phyloP scores from a whole-genome alignment of 1,140 invertebrate species.

The Zophobas morio region DNA sequence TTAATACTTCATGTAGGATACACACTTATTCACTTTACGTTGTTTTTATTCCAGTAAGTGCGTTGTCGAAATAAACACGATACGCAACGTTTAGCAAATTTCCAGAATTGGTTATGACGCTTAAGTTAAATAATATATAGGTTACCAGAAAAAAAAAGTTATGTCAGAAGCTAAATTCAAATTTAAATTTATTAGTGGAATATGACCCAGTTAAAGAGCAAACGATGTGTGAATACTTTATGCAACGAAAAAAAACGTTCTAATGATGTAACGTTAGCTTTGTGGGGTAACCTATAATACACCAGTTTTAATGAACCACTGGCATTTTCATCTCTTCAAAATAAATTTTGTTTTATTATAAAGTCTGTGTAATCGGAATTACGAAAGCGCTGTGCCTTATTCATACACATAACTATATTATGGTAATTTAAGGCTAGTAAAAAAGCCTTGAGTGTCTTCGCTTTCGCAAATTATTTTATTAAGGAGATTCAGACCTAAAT shows the following conservation, averaged over 20 bases:
- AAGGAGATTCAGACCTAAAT: slow-evolving; percentile 18
- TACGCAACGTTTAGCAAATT: no score
- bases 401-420: slow-evolving; percentile 26
- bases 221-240: slow-evolving; percentile 34
- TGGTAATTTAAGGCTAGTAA: slow-evolving; percentile 18
- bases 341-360: slow-evolving; percentile 13
- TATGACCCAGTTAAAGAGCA: slow-evolving; percentile 33
- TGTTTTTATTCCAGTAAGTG: no score
- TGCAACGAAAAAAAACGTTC: slow-evolving; percentile 17
- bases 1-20: no score
- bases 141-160: slow-evolving; percentile 1
- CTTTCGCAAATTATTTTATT: slow-evolving; percentile 31
- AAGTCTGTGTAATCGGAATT: slow-evolving; percentile 5
- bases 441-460: slow-evolving; percentile 19
- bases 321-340: slow-evolving; percentile 9
- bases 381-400: slow-evolving; percentile 10
- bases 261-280: slow-evolving; percentile 11
- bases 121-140: slow-evolving; percentile 8
- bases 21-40: no score
- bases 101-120: background rate
- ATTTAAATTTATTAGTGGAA: slow-evolving; percentile 20
- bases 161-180: slow-evolving; percentile 11
- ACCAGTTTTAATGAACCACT: slow-evolving; percentile 6
- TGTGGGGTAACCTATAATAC: slow-evolving; percentile 2
- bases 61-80: no score